Conservation (phyloP, 1,140 invertebrate genomes). For the Vanessa tameamea region DNA sequence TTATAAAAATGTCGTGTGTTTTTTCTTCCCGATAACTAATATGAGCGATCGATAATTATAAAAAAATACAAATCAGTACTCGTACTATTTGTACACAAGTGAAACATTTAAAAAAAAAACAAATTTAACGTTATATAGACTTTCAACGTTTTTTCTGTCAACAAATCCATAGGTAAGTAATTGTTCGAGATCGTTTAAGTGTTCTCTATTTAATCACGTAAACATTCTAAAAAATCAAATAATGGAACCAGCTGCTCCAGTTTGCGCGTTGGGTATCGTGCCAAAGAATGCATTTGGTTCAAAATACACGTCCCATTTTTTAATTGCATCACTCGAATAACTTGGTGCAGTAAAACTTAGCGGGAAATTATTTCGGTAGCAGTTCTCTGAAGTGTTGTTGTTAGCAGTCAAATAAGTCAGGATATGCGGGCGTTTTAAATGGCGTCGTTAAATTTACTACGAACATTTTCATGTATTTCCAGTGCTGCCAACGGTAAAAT, state of each 20-base stretch:
- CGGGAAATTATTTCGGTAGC: constrained; percentile 3
- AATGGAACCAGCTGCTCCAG: constrained; percentile 18
- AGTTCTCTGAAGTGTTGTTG: constrained; percentile 1
- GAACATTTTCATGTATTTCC: constrained; percentile 1
- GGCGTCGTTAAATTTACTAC: constrained; percentile 13
- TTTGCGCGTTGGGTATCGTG: constrained; percentile 13
- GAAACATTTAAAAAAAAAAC: too few species aligned
- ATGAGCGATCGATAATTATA: too few species aligned
- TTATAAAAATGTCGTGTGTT: too few species aligned
- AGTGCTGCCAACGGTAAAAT: background rate
- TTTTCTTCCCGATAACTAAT: too few species aligned
- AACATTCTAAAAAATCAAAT: constrained; percentile 4
- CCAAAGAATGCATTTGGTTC: constrained; percentile 30
- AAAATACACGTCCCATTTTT: constrained; percentile 26
- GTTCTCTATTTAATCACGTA: background rate
- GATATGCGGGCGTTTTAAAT: constrained; percentile 20
- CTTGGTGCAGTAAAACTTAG: background rate
- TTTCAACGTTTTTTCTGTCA: too few species aligned
- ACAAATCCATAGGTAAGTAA: background rate
- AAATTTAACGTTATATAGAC: too few species aligned
- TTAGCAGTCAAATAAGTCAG: constrained; percentile 26
- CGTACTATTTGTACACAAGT: too few species aligned
- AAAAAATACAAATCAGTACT: too few species aligned
- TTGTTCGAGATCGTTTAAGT: background rate
- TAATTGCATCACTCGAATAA: constrained; percentile 22